Evolutionary conservation across 1,140 invertebrate species (phyloP), one percentile per base, ranked within the genome.

Genomic region (Solen grandis): DNA sequence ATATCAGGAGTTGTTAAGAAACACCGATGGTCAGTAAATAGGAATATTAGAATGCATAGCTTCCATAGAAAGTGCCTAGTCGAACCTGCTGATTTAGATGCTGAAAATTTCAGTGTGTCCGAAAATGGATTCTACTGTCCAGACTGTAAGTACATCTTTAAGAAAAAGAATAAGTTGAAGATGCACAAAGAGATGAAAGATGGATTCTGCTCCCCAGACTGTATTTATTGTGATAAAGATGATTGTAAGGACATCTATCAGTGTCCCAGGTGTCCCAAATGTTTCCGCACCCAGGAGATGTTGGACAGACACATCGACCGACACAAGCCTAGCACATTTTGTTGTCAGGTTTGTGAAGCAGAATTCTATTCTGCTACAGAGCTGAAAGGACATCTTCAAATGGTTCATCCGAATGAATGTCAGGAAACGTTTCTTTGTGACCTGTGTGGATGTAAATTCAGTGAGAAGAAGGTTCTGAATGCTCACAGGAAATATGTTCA

Each of bases 201-300:
- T n/a, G 75, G 75, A 1, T 33, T 33, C 25, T 78, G 75, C 41
- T 54, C 66, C 41, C 52, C 63, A 16, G 75, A 78, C 19, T 78
- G 75, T 69, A 78, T 78, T 46, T 78, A 68, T 31, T 78, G 75
- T 78, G 75, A 78, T 60, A 62, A 78, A 52, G 50, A 72, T 5
- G 52, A 78, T 14, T 46, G 38, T 5, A 76, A 76, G 33, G 63
- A 78, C 10, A 46, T 78, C 14, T 78, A 36, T 31, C 55, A 68
- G 19, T 78, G 75, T 55, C 5, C 52, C 0, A 78, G 69, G 50
- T 78, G 75, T 55, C 75, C 65, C 5, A 78, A 78, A 29, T 65
- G 62, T 33, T 78, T 78, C 57, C 46, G 59, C 10, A 78, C 75
- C 10, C 35, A 68, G 27, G 33, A 57, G 57, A 41, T 78, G 52